Evolutionary conservation across 2,888 invertebrate species (phyloP), one percentile per base, ranked within the genome.

Genomic region (Catonia carolina): DNA sequence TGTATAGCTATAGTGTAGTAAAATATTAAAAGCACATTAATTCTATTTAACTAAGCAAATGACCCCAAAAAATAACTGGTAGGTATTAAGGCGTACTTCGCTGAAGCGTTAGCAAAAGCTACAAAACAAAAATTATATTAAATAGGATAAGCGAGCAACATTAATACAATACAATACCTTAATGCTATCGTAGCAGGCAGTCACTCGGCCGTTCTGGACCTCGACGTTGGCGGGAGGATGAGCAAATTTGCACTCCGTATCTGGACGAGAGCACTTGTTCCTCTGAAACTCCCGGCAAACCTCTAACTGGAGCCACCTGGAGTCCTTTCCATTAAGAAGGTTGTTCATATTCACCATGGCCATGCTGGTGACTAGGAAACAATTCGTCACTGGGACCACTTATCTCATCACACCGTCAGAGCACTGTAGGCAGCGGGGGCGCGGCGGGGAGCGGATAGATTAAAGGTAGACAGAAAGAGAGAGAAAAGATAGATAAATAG

Each of bases 171-270:
- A 27, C 27, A 27, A 27, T 79, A 99, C 99, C 96, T 99, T 99
- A 79, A 99, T 98, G 80, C 96, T 97, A 82, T 99, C 99, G 85
- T 98, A 99, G 83, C 99, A 99, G 71, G 99, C 99, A 71, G 97
- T 98, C 73, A 99, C 99, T 72, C 97, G 85, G 74, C 99, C 99
- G 78, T 98, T 99, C 82, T 98, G 98, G 72, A 99, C 96, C 80
- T 99, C 99, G 71, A 99, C 98, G 77, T 98, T 97, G 70, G 94
- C 89, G 66, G 98, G 97, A 63, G 99, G 99, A 82, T 99, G 99
- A 67, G 99, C 98, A 77, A 98, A 99, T 83, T 99, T 99, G 86
- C 99, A 99, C 79, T 99, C 98, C 74, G 94, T 92, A 80, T 99
- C 98, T 65, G 95, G 90, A 73, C 99, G 86, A 71, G 96, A 92